Evolutionary conservation across 2,113 vertebrate species (phyloP), one percentile per base, ranked within the genome.

Genomic region (Tachycineta bicolor): DNA sequence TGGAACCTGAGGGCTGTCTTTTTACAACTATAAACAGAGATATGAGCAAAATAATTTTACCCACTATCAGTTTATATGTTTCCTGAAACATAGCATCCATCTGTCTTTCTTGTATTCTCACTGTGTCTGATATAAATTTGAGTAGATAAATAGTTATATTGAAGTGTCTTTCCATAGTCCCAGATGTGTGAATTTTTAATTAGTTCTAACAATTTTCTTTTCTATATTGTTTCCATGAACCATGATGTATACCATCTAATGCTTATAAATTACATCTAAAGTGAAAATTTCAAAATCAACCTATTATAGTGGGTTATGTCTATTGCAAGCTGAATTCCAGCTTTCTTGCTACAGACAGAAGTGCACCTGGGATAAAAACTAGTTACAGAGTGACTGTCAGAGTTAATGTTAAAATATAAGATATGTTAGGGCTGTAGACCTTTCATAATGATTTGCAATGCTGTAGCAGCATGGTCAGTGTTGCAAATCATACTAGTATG

Each of bases 101-200:
- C 55, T 83, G 63, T 67, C 88, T 86, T 56, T 87, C 60, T 82
- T 87, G 53, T 73, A 87, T 37, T 85, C 55, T 90, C 29, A 39
- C 53, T 65, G 25, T 50, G 71, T 53, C 80, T 78, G 84, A 84
- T 74, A 95, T 60, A 44, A 82, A 33, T 85, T 83, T 93, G 41
- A 22, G 53, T 84, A 73, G 80, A 91, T 64, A 74, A 70, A 87
- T 56, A 94, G 29, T 87, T 82, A 71, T 89, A 62, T 76, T 60
- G 33, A 91, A 92, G 21, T 83, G 33, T 49, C 90, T 74, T 84
- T 93, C 67, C 59, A 83, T 90, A 50, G 52, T 77, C 55, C 70
- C 75, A 85, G 68, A 95, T 93, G 23, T 78, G 39, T 74, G 75
- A 97, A 74, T 77, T 80, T 93, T 87, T 50, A 90, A 86, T 93